These are phyloP conservation scores for Homarus americanus DNA, from an alignment of 1,140 invertebrate genomes.

Conservation along the genomic window DNA sequence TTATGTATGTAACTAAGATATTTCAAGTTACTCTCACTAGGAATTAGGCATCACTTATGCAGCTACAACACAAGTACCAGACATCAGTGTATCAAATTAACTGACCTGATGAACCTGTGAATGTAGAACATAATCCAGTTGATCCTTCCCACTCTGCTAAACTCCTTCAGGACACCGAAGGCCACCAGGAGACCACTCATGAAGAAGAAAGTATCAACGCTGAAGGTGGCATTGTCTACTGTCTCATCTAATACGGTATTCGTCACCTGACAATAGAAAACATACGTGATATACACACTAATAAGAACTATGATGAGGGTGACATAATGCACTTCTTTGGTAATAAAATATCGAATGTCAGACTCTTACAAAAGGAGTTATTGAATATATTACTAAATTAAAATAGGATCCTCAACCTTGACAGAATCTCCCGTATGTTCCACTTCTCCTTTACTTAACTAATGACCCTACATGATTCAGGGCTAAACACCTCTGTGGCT, in stretches of 20 bases:
- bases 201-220: conserved; percentile 70
- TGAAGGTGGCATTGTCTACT: conserved; percentile 21
- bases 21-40: background rate
- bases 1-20: background rate
- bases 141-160: conserved; percentile 6
- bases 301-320: too few relatives aligned
- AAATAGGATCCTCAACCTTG: too few relatives aligned
- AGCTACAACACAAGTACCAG: background rate
- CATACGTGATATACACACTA: too few relatives aligned
- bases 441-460: too few relatives aligned
- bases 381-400: too few relatives aligned
- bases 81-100: too few relatives aligned
- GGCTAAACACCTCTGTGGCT: too few relatives aligned
- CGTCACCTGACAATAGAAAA: conserved; percentile 13
- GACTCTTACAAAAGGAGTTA: too few relatives aligned
- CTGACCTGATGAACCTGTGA: conserved; percentile 61
- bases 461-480: too few relatives aligned
- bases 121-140: conserved; percentile 68
- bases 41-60: background rate
- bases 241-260: conserved; percentile 24
- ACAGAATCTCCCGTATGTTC: too few relatives aligned
- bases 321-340: too few relatives aligned
- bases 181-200: conserved; percentile 61
- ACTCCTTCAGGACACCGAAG: conserved; percentile 49
- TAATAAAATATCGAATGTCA: too few relatives aligned